Percentiles rank a stretch among this genome's conserved stretches.
phyloP scores from a whole-genome alignment of 2,888 invertebrate species.

The Tetragonisca angustula region DNA sequence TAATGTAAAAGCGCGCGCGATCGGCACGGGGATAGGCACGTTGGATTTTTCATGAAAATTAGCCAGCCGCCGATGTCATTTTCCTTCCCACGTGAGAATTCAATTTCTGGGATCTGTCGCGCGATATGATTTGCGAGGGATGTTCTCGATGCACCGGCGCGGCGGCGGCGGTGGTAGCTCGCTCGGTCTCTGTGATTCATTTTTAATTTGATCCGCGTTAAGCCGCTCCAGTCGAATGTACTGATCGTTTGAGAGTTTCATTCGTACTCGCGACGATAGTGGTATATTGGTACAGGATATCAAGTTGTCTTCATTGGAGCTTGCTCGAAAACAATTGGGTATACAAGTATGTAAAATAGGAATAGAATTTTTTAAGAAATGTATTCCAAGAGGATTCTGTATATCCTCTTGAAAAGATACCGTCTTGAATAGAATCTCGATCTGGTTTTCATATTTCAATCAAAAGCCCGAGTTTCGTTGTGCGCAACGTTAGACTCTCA shows the following conservation, averaged over 20 bases:
- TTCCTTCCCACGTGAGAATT: conserved; percentile 32
- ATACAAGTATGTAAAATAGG: not conserved
- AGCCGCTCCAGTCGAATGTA: conserved; percentile 1
- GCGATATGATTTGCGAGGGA: conserved; percentile 22
- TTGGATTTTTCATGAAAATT: conserved; percentile 51
- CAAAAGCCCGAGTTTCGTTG: not conserved
- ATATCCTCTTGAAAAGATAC: no score
- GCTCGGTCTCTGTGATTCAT: conserved; percentile 38
- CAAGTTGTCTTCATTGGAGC: not conserved
- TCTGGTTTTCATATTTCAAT: not conserved
- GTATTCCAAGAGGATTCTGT: not conserved
- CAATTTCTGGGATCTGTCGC: conserved; percentile 41
- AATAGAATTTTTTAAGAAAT: not conserved
- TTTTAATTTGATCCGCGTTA: conserved; percentile 49
- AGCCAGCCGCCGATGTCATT: conserved; percentile 38
- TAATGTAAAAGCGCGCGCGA: conserved; percentile 50
- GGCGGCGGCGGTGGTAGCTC: not conserved
- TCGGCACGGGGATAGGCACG: no score
- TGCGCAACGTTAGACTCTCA: no score
- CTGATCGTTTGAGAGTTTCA: conserved; percentile 2
- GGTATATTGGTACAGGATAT: not conserved
- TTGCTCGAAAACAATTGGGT: not conserved
- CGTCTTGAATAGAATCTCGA: not conserved
- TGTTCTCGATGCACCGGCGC: conserved; percentile 11
- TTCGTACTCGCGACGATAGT: not conserved